Percentiles rank a stretch among this genome's conserved stretches.
These are phyloP conservation scores for Rhabdophis nuchalis DNA, from an alignment of 2,797 vertebrate species.

Conservation along the genomic window DNA sequence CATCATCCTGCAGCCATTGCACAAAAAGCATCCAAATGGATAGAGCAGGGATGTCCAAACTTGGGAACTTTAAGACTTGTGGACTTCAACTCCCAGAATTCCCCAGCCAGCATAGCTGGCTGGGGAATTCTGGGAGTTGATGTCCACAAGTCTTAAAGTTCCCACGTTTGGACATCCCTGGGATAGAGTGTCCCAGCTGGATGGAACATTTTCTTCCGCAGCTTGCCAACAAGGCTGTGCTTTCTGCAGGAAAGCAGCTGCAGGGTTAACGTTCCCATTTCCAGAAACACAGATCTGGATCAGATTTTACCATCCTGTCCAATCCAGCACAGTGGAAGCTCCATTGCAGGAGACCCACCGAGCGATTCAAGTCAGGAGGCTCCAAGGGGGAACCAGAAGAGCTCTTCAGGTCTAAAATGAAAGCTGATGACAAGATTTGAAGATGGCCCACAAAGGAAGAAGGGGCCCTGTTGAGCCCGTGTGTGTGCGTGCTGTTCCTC, in stretches of 20 bases:
- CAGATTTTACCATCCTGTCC: conserved; percentile 11
- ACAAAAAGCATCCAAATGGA: not conserved
- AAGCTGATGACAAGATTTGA: not conserved
- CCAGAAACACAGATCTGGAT: not conserved
- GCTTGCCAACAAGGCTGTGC: not conserved
- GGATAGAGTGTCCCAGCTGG: rapidly evolving
- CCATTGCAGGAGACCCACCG: not conserved
- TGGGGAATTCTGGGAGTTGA: no score
- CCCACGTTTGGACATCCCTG: no score
- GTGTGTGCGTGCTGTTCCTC: not conserved
- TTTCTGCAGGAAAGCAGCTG: not conserved
- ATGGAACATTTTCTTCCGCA: not conserved
- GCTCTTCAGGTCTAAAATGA: not conserved
- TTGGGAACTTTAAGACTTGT: no score
- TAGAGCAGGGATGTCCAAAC: no score
- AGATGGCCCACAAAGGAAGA: not conserved
- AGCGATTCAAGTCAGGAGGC: not conserved
- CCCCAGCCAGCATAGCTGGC: no score
- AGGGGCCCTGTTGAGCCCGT: not conserved
- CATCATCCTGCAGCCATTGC: not conserved
- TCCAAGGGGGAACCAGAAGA: not conserved
- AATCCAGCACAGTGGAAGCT: not conserved
- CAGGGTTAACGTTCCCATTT: conserved; percentile 8
- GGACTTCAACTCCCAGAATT: no score
- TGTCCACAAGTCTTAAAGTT: no score